Base-by-base conservation (phyloP, 2,888 invertebrate genomes). In the Drosophila monieri region DNA sequence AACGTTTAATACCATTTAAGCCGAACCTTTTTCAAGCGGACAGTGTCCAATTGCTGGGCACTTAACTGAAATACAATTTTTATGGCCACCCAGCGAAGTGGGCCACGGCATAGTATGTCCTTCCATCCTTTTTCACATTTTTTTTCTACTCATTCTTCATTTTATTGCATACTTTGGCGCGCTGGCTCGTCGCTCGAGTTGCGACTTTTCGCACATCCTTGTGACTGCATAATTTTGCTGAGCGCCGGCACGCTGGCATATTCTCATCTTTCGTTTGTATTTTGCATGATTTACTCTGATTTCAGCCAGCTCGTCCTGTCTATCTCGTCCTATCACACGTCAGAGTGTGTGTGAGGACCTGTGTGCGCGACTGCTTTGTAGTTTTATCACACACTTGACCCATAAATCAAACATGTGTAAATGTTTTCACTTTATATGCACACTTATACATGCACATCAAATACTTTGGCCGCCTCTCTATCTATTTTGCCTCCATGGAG, bases 381-480 rank as follows among this genome's bases (percentile, higher is more conserved):
- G 81, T 83, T 83, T 83, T 83, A 87, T 83, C 81, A 83, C 81
- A 83, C 81, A 87, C 88, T 83, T 83, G 81, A 83, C 81, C 81
- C 81, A 87, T 83, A 83, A 83, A 83, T 83, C 81, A 83, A 87
- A 87, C 81, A 83, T 83, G 81, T 83, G 81, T 83, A 83, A 83
- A 83, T 83, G 81, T 85, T 83, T 83, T 83, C 88, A 83, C 81
- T 83, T 85, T 85, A 83, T 83, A 83, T 81, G 85, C 87, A 55
- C 87, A 81, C 83, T 78, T 60, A 60, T 27, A 60, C 61, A 46
- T n/a, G 44, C 60, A 32, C 60, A 61, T 81, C 74, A 81, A 81
- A 83, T 85, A 78, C 78, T 84, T 76, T 85, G 64, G 81, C 60
- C 64, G 71, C 54, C 59, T 58, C 52, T 73, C 81, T 76, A 73